Percentiles rank a stretch among this genome's conserved stretches.
Conservation (phyloP, 1,140 invertebrate species). For the Trypoxylus dichotomus region DNA sequence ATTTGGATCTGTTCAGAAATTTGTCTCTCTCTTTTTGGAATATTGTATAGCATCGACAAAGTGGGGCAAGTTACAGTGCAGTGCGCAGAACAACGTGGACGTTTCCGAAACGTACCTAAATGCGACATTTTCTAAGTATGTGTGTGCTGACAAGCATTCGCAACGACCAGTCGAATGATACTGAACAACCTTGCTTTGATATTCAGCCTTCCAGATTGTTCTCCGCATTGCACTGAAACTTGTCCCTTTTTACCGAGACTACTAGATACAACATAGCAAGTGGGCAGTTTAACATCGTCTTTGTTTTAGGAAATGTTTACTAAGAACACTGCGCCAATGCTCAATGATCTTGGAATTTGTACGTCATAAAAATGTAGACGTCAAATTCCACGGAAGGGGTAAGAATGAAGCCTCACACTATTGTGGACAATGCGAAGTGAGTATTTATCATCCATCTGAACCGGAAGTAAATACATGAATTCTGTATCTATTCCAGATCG, state of each 20-base stretch:
- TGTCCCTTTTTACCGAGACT: neutral
- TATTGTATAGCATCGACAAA: no score
- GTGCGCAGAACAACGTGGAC: no score
- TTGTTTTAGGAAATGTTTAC: constrained; percentile 71
- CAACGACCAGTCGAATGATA: no score
- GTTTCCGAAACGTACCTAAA: no score
- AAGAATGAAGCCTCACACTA: constrained; percentile 98
- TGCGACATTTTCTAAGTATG: no score
- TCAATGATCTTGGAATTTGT: constrained; percentile 86
- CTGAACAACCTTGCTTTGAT: no score
- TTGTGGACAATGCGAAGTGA: constrained; percentile 95
- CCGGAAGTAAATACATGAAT: neutral
- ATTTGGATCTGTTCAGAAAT: no score
- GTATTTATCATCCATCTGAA: constrained; percentile 30
- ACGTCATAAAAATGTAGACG: constrained; percentile 80
- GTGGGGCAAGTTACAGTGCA: no score
- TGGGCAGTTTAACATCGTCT: neutral
- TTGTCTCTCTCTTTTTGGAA: no score
- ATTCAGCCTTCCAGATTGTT: no score
- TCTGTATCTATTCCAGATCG: constrained; percentile 66
- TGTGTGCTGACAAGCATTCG: no score
- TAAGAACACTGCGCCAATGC: constrained; percentile 84
- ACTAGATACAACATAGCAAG: no score
- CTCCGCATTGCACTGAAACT: neutral
- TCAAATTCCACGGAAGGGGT: constrained; percentile 91